These are phyloP conservation scores for Tenualosa thibaudeaui DNA, from an alignment of 2,797 vertebrate genomes.

Conservation along the genomic window DNA sequence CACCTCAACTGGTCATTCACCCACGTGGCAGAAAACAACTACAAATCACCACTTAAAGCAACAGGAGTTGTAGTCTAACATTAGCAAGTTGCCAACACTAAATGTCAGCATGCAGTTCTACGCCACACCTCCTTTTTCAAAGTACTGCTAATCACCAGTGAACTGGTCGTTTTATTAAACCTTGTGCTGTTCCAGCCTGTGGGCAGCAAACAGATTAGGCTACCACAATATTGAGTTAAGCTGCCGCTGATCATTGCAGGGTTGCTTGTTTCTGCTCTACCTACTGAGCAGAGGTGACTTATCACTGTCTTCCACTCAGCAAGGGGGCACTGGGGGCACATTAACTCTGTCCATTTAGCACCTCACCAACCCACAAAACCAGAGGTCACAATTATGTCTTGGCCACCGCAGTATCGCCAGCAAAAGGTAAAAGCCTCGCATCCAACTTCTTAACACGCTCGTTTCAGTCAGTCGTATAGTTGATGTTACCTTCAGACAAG, in stretches of 20 bases:
- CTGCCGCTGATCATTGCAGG: not conserved
- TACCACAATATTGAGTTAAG: not conserved
- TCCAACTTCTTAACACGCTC: not conserved
- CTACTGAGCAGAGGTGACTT: not conserved
- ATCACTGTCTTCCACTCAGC: not conserved
- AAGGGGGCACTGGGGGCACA: not conserved
- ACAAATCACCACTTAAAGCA: not conserved
- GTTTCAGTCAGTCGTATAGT: not conserved
- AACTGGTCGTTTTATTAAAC: not conserved
- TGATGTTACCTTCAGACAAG: not conserved
- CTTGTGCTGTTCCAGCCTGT: not conserved
- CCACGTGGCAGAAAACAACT: not conserved
- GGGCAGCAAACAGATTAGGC: conserved; percentile 10
- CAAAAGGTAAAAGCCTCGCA: not conserved
- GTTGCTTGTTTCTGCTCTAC: not conserved
- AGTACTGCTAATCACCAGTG: not conserved
- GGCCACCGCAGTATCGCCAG: not conserved
- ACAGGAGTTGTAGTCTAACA: not conserved
- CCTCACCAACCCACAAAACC: not conserved
- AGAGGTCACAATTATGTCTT: not conserved
- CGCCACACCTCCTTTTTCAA: not conserved
- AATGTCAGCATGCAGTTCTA: not conserved
- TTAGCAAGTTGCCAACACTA: not conserved
- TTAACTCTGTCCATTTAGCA: not conserved
- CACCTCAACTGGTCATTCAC: not conserved